A percentile compares a stretch with the other conserved stretches of the same genome.
These are phyloP conservation scores for Paracentrotus lividus DNA, from an alignment of 53 echinoderm and acorn worm species.

Conservation along the genomic window DNA sequence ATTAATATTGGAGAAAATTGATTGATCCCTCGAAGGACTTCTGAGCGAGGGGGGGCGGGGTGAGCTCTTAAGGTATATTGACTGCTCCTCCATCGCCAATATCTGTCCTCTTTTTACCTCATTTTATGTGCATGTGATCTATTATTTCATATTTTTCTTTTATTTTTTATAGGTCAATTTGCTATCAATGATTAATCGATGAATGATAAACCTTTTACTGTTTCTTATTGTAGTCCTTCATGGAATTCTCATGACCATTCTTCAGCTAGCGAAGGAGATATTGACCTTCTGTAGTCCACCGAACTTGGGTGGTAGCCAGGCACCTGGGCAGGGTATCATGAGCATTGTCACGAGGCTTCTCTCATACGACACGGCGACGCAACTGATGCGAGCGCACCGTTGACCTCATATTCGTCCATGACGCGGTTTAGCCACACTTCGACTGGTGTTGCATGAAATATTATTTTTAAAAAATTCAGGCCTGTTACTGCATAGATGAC, in stretches of 20 bases:
- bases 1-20: too few relatives aligned
- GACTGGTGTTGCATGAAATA: slow-evolving; percentile 65
- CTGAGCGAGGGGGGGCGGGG: too few relatives aligned
- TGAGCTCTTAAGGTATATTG: too few relatives aligned
- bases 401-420: slow-evolving; percentile 90
- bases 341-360: slow-evolving; percentile 99
- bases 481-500: too few relatives aligned
- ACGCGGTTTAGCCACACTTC: slow-evolving; percentile 97
- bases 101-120: too few relatives aligned
- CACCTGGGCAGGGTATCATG: slow-evolving; percentile 96
- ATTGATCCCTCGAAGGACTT: too few relatives aligned
- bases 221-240: slow-evolving; percentile 99
- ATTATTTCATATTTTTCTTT: too few relatives aligned
- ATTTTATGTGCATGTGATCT: too few relatives aligned
- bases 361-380: slow-evolving; percentile 90
- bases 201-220: slow-evolving; percentile 75
- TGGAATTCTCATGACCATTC: slow-evolving; percentile 97
- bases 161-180: too few relatives aligned
- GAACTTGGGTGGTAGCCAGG: slow-evolving; percentile 91
- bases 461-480: too few relatives aligned
- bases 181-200: too few relatives aligned
- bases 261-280: slow-evolving; percentile 91
- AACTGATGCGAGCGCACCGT: slow-evolving; percentile 78
- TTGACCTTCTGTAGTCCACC: slow-evolving; percentile 98
- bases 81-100: too few relatives aligned